Percentiles rank a stretch among this genome's conserved stretches.
Evolutionary conservation across 2,888 invertebrate species (phyloP).

Genomic region (Dicranocentrus wangi): DNA sequence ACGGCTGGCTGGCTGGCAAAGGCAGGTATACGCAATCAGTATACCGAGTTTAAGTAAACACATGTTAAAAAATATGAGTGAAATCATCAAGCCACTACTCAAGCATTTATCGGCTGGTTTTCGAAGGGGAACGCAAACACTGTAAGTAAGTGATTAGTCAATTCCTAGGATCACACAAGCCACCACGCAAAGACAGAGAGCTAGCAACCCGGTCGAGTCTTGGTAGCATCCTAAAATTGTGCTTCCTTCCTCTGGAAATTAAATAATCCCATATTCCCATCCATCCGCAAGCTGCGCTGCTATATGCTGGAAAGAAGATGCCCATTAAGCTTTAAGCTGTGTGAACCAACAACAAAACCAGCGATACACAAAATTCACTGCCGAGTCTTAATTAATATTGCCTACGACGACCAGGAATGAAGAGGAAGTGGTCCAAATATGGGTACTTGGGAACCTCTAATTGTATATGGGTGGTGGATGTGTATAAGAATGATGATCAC

Average conservation of each 20-base stretch:
- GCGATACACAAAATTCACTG: slow-evolving; percentile 36
- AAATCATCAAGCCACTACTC: slow-evolving; percentile 1
- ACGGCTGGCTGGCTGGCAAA: no score
- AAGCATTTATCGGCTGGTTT: no score
- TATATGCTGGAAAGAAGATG: slow-evolving; percentile 58
- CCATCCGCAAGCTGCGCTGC: slow-evolving; percentile 32
- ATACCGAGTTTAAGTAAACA: slow-evolving; percentile 38
- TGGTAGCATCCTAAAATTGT: slow-evolving; percentile 32
- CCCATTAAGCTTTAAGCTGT: slow-evolving; percentile 49
- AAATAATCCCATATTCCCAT: slow-evolving; percentile 64
- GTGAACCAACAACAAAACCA: slow-evolving; percentile 45
- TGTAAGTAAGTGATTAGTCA: slow-evolving; percentile 51
- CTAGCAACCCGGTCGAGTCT: background rate
- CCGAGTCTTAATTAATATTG: slow-evolving; percentile 60
- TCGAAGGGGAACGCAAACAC: background rate
- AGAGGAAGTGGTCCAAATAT: slow-evolving; percentile 30
- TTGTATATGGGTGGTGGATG: no score
- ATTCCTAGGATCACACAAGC: slow-evolving; percentile 12
- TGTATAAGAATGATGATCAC: no score
- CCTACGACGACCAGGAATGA: slow-evolving; percentile 46
- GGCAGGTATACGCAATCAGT: slow-evolving; percentile 47
- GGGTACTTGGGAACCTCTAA: no score
- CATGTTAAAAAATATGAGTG: slow-evolving; percentile 22
- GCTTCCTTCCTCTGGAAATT: slow-evolving; percentile 63
- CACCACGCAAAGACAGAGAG: background rate